Evolutionary conservation across 2,113 vertebrate species (phyloP), one percentile per base, ranked within the genome.

Genomic region (Thamnophis sirtalis): DNA sequence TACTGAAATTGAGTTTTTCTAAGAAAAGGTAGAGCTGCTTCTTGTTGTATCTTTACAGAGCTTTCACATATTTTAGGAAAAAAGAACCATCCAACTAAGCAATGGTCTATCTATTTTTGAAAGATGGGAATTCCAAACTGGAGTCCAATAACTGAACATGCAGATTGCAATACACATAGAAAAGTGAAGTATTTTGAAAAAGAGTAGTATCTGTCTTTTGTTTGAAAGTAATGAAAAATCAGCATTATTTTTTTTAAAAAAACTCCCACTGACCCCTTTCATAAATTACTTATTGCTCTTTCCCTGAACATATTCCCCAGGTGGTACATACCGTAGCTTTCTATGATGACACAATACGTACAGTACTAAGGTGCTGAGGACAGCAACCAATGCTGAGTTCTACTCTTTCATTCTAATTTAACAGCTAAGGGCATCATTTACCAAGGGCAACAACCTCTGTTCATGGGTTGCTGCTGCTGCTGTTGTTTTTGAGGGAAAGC

Each of bases 1-100:
- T 58, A 95, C 26, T 91, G 93, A 95, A 94, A 28, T 89, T 68
- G 86, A 63, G 91, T 84, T 10, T 19, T 86, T 93, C 90, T 89
- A 91, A 95, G 38, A n/a, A 58, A 58, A n/a, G 24, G 21, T 43
- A 33, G 48, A 9, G 21, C 51, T 80, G 55, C 24, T 2, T 28
- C 56, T 48, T 56, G 38, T 91, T 33, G 6, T 89, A 89, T 84
- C 91, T 58, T 54, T 90, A 95, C 49, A 93, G 43, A 91, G 63
- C 8, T 51, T 89, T 54, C 13, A 89, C 26, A 73, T 17, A 51
- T 5, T 84, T 54, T 88, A 93, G 80, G 91, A 91, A 95, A 54
- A 60, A 92, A 93, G 56, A 90, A 93, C 90, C 24, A 92, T 38
- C 22, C 26, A 24, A 0, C 3, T 8, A 0, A 0, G 4, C 2